phyloP scores from a whole-genome alignment of 2,113 vertebrate genomes.

The Gila orcuttii region DNA sequence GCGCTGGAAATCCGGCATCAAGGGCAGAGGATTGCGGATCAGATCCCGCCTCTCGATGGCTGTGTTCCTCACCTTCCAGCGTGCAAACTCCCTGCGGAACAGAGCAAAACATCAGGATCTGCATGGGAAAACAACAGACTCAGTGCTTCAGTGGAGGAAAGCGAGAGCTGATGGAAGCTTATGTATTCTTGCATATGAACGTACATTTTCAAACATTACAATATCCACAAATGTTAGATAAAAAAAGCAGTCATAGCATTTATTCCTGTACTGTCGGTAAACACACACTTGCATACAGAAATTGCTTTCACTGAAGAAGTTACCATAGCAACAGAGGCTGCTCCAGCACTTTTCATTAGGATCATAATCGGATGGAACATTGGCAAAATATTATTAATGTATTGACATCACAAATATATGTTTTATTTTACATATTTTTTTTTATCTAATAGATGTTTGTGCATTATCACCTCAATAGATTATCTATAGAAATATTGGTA shows the following conservation, averaged over 20 bases:
- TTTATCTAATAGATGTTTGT: not conserved
- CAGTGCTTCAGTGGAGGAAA: not conserved
- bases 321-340: slow-evolving; percentile 1
- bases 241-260: not conserved
- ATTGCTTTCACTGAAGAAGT: not conserved
- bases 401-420: not conserved
- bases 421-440: not conserved
- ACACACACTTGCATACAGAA: not conserved
- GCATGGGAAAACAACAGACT: not conserved
- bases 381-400: not conserved
- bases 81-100: slow-evolving; percentile 94
- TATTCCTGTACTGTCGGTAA: not conserved
- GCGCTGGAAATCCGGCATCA: slow-evolving; percentile 98
- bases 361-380: not conserved
- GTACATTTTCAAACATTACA: not conserved
- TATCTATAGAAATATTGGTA: not conserved
- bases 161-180: not conserved
- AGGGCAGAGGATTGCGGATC: slow-evolving; percentile 90
- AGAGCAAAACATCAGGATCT: slow-evolving; percentile 41
- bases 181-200: not conserved
- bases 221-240: not conserved
- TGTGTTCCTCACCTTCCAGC: slow-evolving; percentile 99
- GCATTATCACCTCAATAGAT: not conserved
- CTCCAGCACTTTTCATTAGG: not conserved
- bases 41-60: slow-evolving; percentile 95